Percentiles rank a stretch among this genome's conserved stretches.
Evolutionary conservation across 2,888 invertebrate species (phyloP).

Genomic region (Trissolcus brochymenae): DNA sequence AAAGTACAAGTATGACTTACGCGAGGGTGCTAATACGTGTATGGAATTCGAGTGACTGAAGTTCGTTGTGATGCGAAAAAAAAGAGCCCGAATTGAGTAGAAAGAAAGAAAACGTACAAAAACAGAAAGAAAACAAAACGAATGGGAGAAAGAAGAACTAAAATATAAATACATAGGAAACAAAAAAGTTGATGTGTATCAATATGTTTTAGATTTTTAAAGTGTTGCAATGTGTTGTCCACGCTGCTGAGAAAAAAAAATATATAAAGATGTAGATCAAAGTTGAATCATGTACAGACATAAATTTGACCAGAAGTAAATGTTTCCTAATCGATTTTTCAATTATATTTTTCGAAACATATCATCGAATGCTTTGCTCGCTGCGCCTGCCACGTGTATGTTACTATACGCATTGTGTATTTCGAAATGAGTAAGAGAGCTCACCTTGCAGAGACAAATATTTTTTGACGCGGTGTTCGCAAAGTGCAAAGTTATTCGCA

Average conservation of each 20-base stretch:
- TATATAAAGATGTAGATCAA: constrained; percentile 27
- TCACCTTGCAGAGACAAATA: constrained; percentile 45
- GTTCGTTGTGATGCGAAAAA: constrained; percentile 25
- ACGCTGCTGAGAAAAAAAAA: constrained; percentile 19
- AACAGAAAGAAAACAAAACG: constrained; percentile 3
- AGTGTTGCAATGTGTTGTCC: constrained; percentile 33
- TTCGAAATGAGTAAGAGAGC: constrained; percentile 34
- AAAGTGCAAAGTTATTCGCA: constrained; percentile 58
- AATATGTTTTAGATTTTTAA: constrained; percentile 43
- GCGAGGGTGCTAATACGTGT: constrained; percentile 59
- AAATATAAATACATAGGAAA: constrained; percentile 17
- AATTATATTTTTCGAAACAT: constrained; percentile 62
- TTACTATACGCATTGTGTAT: constrained; percentile 42
- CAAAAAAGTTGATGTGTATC: constrained; percentile 32
- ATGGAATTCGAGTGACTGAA: constrained; percentile 38
- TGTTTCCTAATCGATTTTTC: constrained; percentile 53
- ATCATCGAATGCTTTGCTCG: constrained; percentile 61
- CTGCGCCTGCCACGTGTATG: constrained; percentile 54
- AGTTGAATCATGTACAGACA: constrained; percentile 45
- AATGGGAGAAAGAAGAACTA: neutral
- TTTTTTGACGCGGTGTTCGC: constrained; percentile 53
- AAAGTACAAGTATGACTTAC: constrained; percentile 63
- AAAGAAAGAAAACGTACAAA: constrained; percentile 39
- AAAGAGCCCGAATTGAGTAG: constrained; percentile 26
- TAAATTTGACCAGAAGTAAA: constrained; percentile 38